Conservation (phyloP, 2,113 vertebrate genomes). For the Fulica atra region DNA sequence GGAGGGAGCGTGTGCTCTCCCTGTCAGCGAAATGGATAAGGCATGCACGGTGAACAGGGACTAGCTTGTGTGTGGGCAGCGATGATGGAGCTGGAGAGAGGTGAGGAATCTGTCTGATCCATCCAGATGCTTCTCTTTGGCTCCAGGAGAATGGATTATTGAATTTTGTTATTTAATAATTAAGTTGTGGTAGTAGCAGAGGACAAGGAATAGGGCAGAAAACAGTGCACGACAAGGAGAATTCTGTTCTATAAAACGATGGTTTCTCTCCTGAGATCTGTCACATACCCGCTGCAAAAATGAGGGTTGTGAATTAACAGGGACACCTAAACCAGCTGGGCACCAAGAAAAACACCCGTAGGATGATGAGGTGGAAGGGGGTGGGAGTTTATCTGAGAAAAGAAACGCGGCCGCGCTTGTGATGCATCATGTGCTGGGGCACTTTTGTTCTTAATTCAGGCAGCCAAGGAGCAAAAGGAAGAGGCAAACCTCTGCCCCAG, state of each 20-base stretch:
- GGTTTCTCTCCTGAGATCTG: background rate
- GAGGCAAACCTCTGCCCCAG: background rate
- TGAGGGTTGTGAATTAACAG: background rate
- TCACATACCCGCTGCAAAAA: background rate
- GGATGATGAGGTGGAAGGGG: conserved; percentile 4
- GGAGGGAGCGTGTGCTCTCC: background rate
- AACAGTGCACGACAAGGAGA: background rate
- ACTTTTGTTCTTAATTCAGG: background rate
- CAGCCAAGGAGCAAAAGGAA: background rate
- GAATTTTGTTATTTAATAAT: conserved; percentile 1
- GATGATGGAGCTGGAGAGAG: background rate
- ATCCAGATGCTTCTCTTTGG: background rate
- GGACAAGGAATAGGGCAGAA: background rate
- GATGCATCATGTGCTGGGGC: background rate
- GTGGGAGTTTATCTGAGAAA: conserved; percentile 47
- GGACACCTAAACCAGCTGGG: conserved; percentile 27
- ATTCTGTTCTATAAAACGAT: background rate
- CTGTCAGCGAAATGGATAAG: background rate
- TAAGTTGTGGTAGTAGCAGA: background rate
- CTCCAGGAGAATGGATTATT: background rate
- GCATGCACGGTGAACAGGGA: background rate
- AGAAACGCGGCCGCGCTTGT: background rate
- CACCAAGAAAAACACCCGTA: conserved; percentile 1
- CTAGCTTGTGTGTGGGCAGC: background rate
- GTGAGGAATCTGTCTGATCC: background rate